Evolutionary conservation across 2,797 vertebrate species (phyloP), one percentile per base, ranked within the genome.

Genomic region (Anguilla anguilla): DNA sequence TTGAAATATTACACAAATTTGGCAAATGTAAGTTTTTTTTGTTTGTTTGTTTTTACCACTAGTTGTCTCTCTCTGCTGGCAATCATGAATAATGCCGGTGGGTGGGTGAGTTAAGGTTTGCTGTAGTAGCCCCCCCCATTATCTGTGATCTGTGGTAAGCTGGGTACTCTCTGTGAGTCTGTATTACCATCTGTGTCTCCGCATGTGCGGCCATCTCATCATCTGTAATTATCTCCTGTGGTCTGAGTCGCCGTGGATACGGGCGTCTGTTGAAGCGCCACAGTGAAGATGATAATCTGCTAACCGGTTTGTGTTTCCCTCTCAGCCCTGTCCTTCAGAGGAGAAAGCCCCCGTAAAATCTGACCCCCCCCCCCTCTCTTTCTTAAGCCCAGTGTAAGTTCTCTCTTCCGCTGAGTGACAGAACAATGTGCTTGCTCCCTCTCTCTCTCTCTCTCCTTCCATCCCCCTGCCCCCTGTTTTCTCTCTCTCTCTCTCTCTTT

Each of bases 361-460:
- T 55, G 17, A 86, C 49, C 74, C 53, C 86, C 72, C 10, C 31
- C 46, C 55, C 72, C 85, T 28, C 31, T 31, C 49, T 84, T 61
- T 84, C 83, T 39, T 57, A 4, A 6, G 9, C 28, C 35, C 83
- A 22, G 35, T 59, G 57, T 17, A 31, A 17, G n/a, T 35, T 59
- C 53, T 84, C 31, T 59, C 83, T 61, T 39, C 13, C 19, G 55
- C 13, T 84, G 83, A 84, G 53, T 84, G 83, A 57, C 51, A 19
- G 43, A 81, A 81, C 77, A 81, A 81, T 81, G 77, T 81, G 77
- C 15, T 51, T 43, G 4, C 53, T 19, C 51, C 31, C 55, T 31
- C 83, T 57, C 25, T 51, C 46, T 19, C 82, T 2, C 82, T 5
- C 22, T 6, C 10, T 25, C 51, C n/a, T 4, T 19, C 82, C 7